These are phyloP conservation scores for Morelia viridis DNA, from an alignment of 2,797 vertebrate genomes.

Conservation along the genomic window DNA sequence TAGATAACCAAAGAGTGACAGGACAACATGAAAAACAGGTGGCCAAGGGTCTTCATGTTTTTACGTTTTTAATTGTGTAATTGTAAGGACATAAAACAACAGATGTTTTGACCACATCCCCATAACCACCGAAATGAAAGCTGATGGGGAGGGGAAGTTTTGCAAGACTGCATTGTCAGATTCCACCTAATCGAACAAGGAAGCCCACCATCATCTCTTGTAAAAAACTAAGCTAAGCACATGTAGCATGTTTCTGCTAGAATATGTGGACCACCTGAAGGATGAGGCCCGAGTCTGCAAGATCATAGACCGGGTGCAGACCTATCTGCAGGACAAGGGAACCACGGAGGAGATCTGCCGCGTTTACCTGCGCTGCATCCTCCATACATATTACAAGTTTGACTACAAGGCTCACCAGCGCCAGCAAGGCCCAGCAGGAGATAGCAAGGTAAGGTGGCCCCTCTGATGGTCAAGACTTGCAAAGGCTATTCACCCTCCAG, in stretches of 20 bases:
- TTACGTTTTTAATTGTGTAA: not conserved
- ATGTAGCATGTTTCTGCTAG: conserved; percentile 58
- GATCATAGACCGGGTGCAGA: conserved; percentile 84
- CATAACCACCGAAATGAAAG: not conserved
- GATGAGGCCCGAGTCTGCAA: conserved; percentile 85
- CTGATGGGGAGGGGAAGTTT: not conserved
- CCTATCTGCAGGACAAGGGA: conserved; percentile 86
- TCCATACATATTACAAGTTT: conserved; percentile 96
- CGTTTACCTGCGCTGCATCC: conserved; percentile 84
- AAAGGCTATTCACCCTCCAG: not conserved
- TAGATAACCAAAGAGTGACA: not conserved
- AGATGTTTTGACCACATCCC: too few species aligned
- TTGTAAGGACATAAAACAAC: not conserved
- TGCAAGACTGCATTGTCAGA: not conserved
- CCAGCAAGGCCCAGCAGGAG: conserved; percentile 80
- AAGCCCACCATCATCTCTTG: not conserved
- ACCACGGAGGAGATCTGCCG: conserved; percentile 89
- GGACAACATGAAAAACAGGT: not conserved
- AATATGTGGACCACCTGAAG: conserved; percentile 92
- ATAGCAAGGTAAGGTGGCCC: conserved; percentile 76
- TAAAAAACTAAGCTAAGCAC: not conserved
- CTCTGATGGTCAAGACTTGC: not conserved
- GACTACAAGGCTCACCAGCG: conserved; percentile 90
- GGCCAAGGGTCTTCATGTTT: not conserved
- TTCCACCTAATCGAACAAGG: not conserved